Conservation (phyloP, 2,113 vertebrate species). For the Coracopsis vasa region DNA sequence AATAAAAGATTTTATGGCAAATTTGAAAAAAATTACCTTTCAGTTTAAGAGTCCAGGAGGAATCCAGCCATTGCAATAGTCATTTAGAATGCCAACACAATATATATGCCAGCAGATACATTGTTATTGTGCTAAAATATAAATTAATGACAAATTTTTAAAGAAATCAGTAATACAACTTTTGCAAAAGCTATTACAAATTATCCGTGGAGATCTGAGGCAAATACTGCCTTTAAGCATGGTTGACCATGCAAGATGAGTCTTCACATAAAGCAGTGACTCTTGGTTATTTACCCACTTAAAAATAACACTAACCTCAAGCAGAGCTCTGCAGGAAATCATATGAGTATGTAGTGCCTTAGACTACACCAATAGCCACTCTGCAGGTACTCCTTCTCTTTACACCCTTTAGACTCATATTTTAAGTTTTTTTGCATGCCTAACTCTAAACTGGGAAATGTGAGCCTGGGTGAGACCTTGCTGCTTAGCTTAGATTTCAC, state of each 20-base stretch:
- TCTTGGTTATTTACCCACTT: not conserved
- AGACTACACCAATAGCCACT: not conserved
- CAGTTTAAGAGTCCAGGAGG: not conserved
- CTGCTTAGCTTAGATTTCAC: not conserved
- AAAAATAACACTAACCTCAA: not conserved
- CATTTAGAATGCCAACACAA: not conserved
- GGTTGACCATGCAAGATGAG: not conserved
- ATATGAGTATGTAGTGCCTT: not conserved
- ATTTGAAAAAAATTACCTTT: constrained; percentile 10
- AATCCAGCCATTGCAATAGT: not conserved
- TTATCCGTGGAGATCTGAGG: not conserved
- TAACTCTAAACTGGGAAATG: not conserved
- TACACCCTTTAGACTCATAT: not conserved
- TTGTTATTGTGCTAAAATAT: not conserved
- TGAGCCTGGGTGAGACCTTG: not conserved
- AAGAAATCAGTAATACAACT: not conserved
- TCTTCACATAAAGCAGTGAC: not conserved
- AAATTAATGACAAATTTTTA: not conserved
- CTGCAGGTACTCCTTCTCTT: not conserved
- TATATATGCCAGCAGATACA: not conserved
- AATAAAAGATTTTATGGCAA: constrained; percentile 4
- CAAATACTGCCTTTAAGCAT: not conserved
- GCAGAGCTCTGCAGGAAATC: not conserved
- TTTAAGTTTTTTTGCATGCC: not conserved
- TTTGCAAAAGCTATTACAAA: not conserved